Evolutionary conservation across 2,797 vertebrate species (phyloP).

Genomic region (Erpetoichthys calabaricus): DNA sequence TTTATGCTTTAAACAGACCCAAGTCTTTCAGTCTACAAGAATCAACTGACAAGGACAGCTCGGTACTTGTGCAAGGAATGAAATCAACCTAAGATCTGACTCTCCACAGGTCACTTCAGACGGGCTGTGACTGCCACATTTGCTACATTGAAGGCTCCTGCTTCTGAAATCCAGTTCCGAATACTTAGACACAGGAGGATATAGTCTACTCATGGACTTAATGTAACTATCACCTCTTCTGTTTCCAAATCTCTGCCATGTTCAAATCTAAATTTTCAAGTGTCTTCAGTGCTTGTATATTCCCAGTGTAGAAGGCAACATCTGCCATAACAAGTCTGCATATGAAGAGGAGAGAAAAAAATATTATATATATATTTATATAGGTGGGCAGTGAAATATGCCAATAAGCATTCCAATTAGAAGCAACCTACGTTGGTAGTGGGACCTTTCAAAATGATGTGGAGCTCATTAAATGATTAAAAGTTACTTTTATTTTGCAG

Average conservation of each 20-base stretch:
- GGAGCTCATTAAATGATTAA: too few relatives aligned
- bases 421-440: too few relatives aligned
- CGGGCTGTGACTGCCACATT: slow-evolving; percentile 22
- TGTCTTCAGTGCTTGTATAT: slow-evolving; percentile 77
- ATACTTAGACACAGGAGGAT: slow-evolving; percentile 11
- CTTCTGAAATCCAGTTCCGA: slow-evolving; percentile 26
- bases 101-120: slow-evolving; percentile 31
- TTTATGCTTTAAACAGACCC: slow-evolving; percentile 68
- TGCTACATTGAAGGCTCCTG: slow-evolving; percentile 15
- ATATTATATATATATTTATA: not conserved
- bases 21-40: slow-evolving; percentile 59
- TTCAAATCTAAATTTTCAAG: slow-evolving; percentile 80
- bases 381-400: too few relatives aligned
- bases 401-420: too few relatives aligned
- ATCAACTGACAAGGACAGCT: slow-evolving; percentile 42
- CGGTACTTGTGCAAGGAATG: slow-evolving; percentile 33
- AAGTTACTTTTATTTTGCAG: too few relatives aligned
- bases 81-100: slow-evolving; percentile 23
- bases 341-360: slow-evolving; percentile 9
- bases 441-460: too few relatives aligned
- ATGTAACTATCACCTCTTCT: slow-evolving; percentile 81
- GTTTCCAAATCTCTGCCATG: slow-evolving; percentile 95
- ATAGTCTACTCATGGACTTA: slow-evolving; percentile 22
- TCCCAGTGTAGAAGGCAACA: slow-evolving; percentile 93
- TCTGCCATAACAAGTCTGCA: slow-evolving; percentile 84